phyloP scores from a whole-genome alignment of 2,797 vertebrate genomes.

The Aphelocoma californica region DNA sequence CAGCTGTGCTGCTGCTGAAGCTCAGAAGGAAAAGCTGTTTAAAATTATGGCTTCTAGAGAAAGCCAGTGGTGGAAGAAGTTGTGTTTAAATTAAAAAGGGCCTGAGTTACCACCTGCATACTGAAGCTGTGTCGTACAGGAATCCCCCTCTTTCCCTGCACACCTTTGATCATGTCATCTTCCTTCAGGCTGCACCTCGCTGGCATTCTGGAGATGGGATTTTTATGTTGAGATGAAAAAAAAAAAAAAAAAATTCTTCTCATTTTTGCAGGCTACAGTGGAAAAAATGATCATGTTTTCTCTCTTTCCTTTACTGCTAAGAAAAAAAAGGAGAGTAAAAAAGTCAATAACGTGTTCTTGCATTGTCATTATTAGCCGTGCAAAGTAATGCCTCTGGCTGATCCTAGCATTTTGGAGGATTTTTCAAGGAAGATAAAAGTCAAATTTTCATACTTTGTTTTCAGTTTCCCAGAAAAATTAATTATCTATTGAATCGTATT shows the following conservation, averaged over 20 bases:
- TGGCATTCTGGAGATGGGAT: background rate
- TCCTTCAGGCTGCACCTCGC: background rate
- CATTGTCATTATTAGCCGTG: background rate
- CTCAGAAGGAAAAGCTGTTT: background rate
- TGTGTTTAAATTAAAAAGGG: background rate
- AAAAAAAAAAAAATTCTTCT: background rate
- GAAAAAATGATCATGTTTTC: background rate
- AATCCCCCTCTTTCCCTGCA: background rate
- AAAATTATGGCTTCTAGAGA: background rate
- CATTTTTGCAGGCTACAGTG: background rate
- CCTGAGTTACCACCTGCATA: background rate
- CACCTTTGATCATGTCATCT: background rate
- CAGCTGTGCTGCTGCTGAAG: background rate
- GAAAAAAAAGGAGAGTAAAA: background rate
- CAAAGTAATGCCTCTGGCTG: background rate
- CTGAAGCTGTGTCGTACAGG: background rate
- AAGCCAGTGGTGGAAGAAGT: background rate
- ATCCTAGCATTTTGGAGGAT: background rate
- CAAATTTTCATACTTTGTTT: background rate
- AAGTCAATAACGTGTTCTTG: background rate
- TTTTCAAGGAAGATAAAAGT: background rate
- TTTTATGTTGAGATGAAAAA: background rate
- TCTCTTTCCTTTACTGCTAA: background rate
- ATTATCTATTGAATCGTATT: background rate
- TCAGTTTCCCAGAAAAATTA: background rate